Evolutionary conservation across 2,113 vertebrate genomes (phyloP).

Genomic region (Oceanodroma tethys): DNA sequence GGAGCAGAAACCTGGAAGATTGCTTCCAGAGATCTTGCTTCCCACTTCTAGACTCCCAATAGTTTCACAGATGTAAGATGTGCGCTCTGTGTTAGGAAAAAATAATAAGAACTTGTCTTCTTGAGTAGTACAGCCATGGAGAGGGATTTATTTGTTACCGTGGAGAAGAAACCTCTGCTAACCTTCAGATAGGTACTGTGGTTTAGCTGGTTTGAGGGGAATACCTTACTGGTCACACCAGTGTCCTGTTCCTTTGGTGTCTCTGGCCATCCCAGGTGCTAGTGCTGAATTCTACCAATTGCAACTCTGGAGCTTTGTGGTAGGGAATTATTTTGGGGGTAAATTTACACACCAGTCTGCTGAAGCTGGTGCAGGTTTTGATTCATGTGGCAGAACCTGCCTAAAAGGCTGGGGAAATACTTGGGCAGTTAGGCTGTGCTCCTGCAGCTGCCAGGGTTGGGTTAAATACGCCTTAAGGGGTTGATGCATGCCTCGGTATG

Average conservation of each 20-base stretch:
- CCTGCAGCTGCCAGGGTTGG: not conserved
- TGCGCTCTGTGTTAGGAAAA: not conserved
- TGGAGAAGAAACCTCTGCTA: not conserved
- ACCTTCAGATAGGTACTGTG: not conserved
- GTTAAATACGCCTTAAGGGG: not conserved
- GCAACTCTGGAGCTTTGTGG: not conserved
- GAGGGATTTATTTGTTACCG: not conserved
- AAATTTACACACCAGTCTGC: not conserved
- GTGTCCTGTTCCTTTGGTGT: not conserved
- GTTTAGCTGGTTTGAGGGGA: not conserved
- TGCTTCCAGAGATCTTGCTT: not conserved
- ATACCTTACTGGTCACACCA: not conserved
- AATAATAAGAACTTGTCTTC: not conserved
- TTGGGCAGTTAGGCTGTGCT: not conserved
- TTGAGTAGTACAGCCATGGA: not conserved
- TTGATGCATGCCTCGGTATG: not conserved
- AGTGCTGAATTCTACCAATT: not conserved
- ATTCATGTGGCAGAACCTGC: not conserved
- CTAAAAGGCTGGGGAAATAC: not conserved
- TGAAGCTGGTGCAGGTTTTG: not conserved
- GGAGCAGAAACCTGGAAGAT: not conserved
- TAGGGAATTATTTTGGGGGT: not conserved
- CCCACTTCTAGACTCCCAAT: not conserved
- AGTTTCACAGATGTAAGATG: not conserved
- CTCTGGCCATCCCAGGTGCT: not conserved